Evolutionary conservation across 2,113 vertebrate species (phyloP), one percentile per base, ranked within the genome.

Genomic region (Carassius gibelio): DNA sequence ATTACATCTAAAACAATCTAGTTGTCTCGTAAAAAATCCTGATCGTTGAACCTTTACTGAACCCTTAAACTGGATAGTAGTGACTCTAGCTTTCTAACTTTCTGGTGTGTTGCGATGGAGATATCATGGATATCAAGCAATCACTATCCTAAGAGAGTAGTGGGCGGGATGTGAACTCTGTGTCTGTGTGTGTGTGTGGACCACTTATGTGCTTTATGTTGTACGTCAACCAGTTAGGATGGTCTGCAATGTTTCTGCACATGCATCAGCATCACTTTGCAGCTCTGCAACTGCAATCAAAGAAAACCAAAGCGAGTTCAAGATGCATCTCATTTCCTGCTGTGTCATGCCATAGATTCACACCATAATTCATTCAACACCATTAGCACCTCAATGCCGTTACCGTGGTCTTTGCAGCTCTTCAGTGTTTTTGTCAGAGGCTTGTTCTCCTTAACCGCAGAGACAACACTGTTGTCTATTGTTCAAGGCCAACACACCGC

Each of bases 311-410:
- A 23, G 3, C 5, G n/a, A 78, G 77, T 38, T 61, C n/a, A 74
- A 45, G 71, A 74, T n/a, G 5, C 71, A 13, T 72, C 69, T 72
- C 19, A 45, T 74, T 74, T 74, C 42, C 71, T 48, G 42, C 71
- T 48, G 42, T 74, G 71, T 74, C 42, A 74, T 48, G 10, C 11
- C 21, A 9, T 62, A 42, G 30, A 36, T 23, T 62, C 3, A 79
- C 30, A 15, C 52, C 5, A 17, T 36, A 19, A 59, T 42, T 17
- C 68, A 71, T 42, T 71, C 17, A 42, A 17, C 17, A 48, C 21
- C 36, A 72, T 72, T 38, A 1, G 14, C 71, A 74, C 71, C 34
- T 72, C 38, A 45, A 13, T 48, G 71, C 71, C 5, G 3, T 74
- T 74, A 48, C 38, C 10, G 0, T 2, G 38, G 71, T 74, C 11